phyloP scores from a whole-genome alignment of 2,113 vertebrate species.

The Sinosuthora webbiana region DNA sequence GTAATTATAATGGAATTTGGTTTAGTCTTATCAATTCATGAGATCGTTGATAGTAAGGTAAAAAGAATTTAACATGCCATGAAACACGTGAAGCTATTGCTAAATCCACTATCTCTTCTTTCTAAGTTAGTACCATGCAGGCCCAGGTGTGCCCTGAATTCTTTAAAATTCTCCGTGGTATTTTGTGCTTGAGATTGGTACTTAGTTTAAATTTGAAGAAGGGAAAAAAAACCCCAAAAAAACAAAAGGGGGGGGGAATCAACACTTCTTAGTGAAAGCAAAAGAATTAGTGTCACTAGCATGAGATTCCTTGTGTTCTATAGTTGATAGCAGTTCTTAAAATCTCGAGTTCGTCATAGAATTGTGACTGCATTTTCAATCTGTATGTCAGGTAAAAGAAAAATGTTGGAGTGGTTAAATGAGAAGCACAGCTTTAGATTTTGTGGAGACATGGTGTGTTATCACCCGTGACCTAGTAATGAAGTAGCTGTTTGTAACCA shows the following conservation, averaged over 20 bases:
- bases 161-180: neutral
- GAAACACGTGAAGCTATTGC: neutral
- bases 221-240: too few species aligned
- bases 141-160: neutral
- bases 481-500: neutral
- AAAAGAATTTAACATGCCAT: neutral
- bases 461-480: neutral
- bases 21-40: neutral
- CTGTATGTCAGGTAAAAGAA: neutral
- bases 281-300: neutral
- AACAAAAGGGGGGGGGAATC: too few species aligned
- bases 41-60: neutral
- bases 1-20: neutral
- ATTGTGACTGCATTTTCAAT: neutral
- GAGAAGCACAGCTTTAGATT: neutral
- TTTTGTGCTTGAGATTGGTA: neutral
- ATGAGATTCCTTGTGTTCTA: neutral
- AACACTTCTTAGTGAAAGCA: neutral
- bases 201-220: neutral
- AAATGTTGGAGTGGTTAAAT: neutral
- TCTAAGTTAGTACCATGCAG: neutral
- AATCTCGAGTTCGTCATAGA: fast-evolving
- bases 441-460: neutral
- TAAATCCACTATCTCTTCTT: neutral
- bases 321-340: neutral